Percentiles rank a stretch among this genome's conserved stretches.
Evolutionary conservation across 2,113 vertebrate species (phyloP).

Genomic region (Aepyceros melampus): DNA sequence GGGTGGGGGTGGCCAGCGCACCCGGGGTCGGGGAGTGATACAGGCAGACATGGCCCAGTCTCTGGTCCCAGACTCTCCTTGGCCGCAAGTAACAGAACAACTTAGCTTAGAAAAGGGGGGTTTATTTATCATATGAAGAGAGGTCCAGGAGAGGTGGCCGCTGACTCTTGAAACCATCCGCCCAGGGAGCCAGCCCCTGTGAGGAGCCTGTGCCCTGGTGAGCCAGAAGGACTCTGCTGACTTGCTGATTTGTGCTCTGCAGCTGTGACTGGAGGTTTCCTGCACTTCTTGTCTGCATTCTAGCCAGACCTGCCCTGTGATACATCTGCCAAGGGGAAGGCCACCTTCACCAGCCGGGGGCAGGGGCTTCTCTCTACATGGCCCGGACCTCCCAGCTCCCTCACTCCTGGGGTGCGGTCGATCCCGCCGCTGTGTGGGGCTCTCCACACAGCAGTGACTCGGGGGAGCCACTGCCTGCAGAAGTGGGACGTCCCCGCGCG

Average conservation of each 20-base stretch:
- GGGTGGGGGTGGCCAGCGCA: not conserved
- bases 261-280: not conserved
- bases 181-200: not conserved
- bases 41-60: not conserved
- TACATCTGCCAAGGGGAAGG: not conserved
- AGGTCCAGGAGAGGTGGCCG: not conserved
- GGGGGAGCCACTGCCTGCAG: no score
- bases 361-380: not conserved
- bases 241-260: not conserved
- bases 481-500: accelerated
- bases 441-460: no score
- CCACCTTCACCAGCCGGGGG: no score
- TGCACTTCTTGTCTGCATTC: no score
- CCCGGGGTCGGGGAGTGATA: not conserved
- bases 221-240: accelerated
- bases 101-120: not conserved
- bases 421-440: accelerated
- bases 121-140: not conserved
- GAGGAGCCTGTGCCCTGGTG: not conserved
- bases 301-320: no score
- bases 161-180: not conserved
- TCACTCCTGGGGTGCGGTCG: not conserved
- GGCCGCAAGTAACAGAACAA: not conserved
- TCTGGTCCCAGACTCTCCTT: not conserved
- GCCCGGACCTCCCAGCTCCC: not conserved